phyloP scores from a whole-genome alignment of 1,140 invertebrate genomes.

The Pseudomyrmex flavicornis region DNA sequence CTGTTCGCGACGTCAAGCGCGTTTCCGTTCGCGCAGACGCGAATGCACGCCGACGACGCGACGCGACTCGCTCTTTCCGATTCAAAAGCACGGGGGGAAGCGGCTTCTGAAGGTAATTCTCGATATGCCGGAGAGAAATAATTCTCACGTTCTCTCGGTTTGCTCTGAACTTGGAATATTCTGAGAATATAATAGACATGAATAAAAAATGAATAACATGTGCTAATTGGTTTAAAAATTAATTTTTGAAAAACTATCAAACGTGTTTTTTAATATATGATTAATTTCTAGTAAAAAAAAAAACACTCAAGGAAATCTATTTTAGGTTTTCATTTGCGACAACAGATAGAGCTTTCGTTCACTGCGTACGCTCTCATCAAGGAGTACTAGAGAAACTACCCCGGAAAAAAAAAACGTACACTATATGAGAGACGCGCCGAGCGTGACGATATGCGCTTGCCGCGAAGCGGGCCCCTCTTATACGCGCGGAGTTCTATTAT shows the following conservation, averaged over 20 bases:
- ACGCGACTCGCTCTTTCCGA: constrained; percentile 9
- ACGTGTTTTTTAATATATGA: too few species aligned
- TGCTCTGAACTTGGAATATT: neutral
- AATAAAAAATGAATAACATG: neutral
- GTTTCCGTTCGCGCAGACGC: constrained; percentile 50
- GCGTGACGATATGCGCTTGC: constrained; percentile 76
- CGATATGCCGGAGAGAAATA: constrained; percentile 5
- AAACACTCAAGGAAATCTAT: neutral
- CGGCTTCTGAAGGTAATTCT: constrained; percentile 4
- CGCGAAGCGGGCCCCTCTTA: constrained; percentile 40
- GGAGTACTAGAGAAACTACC: constrained; percentile 70
- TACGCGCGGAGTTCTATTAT: constrained; percentile 76
- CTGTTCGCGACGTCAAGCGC: constrained; percentile 23
- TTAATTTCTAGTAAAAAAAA: neutral
- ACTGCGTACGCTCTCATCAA: constrained; percentile 50
- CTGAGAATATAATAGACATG: too few species aligned
- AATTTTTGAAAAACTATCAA: neutral
- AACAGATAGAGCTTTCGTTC: constrained; percentile 15
- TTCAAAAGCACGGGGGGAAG: constrained; percentile 1
- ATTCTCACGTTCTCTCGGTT: constrained; percentile 28
- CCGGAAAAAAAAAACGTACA: constrained; percentile 70
- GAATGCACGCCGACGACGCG: constrained; percentile 21
- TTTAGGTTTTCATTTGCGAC: neutral
- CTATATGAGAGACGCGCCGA: constrained; percentile 66
- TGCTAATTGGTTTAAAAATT: neutral